Percentiles rank a stretch among this genome's conserved stretches.
Conservation (phyloP, 2,888 invertebrate species). For the Drosophila sordidula region DNA sequence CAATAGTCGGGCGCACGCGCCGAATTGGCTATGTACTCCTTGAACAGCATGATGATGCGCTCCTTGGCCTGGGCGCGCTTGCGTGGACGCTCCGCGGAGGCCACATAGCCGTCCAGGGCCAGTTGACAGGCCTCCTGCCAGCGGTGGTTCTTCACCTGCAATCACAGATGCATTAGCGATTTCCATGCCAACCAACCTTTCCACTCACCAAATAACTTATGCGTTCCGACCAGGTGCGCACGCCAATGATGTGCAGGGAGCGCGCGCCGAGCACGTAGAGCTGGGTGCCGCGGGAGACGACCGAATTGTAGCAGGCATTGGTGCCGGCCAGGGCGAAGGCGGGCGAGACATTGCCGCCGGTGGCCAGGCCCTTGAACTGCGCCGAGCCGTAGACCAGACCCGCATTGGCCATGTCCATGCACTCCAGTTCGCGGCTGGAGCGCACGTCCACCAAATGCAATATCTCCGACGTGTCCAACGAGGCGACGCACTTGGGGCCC, state of each 20-base stretch:
- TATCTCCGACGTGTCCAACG: conserved; percentile 93
- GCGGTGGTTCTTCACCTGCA: conserved; percentile 85
- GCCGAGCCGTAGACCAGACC: conserved; percentile 94
- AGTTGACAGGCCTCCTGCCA: conserved; percentile 87
- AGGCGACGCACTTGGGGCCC: conserved; percentile 92
- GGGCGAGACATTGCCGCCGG: conserved; percentile 95
- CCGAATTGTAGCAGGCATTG: conserved; percentile 90
- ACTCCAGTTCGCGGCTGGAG: conserved; percentile 93
- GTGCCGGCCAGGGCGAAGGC: conserved; percentile 87
- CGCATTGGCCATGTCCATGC: conserved; percentile 91
- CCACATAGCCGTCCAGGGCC: conserved; percentile 86
- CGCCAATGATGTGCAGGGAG: conserved; percentile 87
- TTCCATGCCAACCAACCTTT: fast-evolving
- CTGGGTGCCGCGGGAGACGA: conserved; percentile 89
- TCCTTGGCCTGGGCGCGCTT: conserved; percentile 85
- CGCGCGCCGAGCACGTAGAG: conserved; percentile 90
- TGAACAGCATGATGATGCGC: conserved; percentile 85
- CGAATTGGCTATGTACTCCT: conserved; percentile 85
- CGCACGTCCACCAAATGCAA: conserved; percentile 95
- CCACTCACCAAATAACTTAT: conserved; percentile 87
- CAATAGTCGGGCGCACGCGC: conserved; percentile 84
- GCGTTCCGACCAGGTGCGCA: conserved; percentile 89
- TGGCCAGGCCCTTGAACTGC: conserved; percentile 94
- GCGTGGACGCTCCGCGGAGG: conserved; percentile 83
- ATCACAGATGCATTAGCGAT: neutral